Evolutionary conservation across 1,140 invertebrate genomes (phyloP), one percentile per base, ranked within the genome.

Genomic region (Helicoverpa zea): DNA sequence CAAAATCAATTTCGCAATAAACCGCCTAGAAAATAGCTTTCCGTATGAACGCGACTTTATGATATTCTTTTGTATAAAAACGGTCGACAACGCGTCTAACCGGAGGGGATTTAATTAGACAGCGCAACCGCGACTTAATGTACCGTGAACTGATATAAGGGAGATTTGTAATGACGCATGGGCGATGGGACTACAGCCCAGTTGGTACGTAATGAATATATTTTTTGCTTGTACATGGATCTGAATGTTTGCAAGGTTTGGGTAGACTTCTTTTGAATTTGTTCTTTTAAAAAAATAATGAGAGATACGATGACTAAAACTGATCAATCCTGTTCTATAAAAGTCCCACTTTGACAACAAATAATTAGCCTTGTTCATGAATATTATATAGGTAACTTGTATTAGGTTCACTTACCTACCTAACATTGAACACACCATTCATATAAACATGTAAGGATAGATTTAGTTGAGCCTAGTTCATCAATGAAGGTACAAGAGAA

Each of bases 71-170:
- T 84, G 73, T 78, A 81, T 81, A 89, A 89, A 88, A 91, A 90
- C 84, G 76, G 83, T 84, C 84, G 79, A 85, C 86, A 87, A 85
- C 85, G 86, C 87, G 78, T 86, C 81, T 85, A 83, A 82, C 86
- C 81, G 78, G 83, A 89, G 91, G 88, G 90, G 89, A 92, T 92
- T 91, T 92, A 93, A 93, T 93, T 93, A 93, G 90, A 90, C 90
- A 87, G 84, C 84, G 84, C 83, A 84, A 87, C 84, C 87, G 87
- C 88, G 84, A 88, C 87, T 90, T 88, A 92, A 92, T 92, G 91
- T 89, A 87, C 86, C 85, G 89, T 88, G 84, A 91, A 90, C 88
- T 88, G 88, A 89, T 86, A 88, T 84, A 83, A 86, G 86, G 86
- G 85, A 90, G 87, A 87, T 86, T 85, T 84, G 79, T 87, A 87